Evolutionary conservation across 2,888 invertebrate genomes (phyloP), one percentile per base, ranked within the genome.

Genomic region (Trissoscelio sp.): DNA sequence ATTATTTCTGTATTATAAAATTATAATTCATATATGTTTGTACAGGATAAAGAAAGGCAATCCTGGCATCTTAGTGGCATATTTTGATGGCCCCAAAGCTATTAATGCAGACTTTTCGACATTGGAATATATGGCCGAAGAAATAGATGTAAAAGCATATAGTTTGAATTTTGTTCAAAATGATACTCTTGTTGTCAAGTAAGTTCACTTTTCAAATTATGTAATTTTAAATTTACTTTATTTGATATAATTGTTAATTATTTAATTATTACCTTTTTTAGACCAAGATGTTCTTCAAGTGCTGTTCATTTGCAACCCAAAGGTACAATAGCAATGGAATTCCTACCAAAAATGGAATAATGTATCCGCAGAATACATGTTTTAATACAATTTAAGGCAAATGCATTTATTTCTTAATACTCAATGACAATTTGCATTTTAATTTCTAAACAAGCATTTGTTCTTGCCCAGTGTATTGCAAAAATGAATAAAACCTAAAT

Each of bases 1-100:
- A 37, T 37, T 37, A 5, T 6, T 6, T 28, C 6, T 28, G 3
- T 28, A 28, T 28, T 5, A 28, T 6, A 28, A 28, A 28, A n/a
- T 62, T 18, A 16, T 28, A 22, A 22, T 22, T 6, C 0, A 1
- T 9, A 22, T 37, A 20, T 44, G 5, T 57, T 60, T 51, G 4
- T 37, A 11, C 16, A 96, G 96, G 91, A 93, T 95, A 89, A 95
- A 95, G 90, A 91, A 94, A 14, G 96, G 95, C 0, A 95, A 94
- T 92, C 96, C 95, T 0, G 96, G 96, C 16, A 95, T 94, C 91
- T 92, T 96, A 85, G 95, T 95, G 20, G 94, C 95, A 57, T 94
- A 94, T 87, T 96, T 97, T 92, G 94, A 95, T 12, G 92, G 92
- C 0, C 90, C 90, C 7, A 88, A 91, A 28, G 89, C 89, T 2